Percentiles rank a stretch among this genome's conserved stretches.
phyloP scores from a whole-genome alignment of 37 sponge, comb jelly and placozoan species.

The Lycopodina hypogea region DNA sequence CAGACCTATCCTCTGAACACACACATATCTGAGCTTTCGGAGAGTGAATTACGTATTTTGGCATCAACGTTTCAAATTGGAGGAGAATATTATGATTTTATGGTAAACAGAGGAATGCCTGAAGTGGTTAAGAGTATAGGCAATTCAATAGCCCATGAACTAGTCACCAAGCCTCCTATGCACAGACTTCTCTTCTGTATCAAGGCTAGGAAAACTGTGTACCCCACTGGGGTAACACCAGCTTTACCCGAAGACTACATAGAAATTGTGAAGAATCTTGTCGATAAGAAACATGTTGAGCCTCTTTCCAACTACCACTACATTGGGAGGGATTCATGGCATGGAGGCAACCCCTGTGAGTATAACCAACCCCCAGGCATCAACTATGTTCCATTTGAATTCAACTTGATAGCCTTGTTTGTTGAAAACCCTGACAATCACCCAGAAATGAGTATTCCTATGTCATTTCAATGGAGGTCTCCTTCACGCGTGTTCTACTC shows the following conservation, averaged over 20 bases:
- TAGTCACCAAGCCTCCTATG: too few relatives aligned
- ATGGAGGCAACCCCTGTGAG: neutral
- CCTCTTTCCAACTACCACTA: neutral
- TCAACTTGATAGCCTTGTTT: constrained; percentile 5
- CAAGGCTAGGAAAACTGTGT: neutral
- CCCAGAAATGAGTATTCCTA: neutral
- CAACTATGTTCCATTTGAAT: neutral
- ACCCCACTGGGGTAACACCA: too few relatives aligned
- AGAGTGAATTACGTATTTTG: neutral
- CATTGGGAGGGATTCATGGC: neutral
- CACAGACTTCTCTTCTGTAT: neutral
- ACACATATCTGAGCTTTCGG: neutral
- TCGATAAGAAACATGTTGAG: neutral
- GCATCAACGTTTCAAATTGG: constrained; percentile 8
- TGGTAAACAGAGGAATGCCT: constrained; percentile 7
- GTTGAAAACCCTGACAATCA: neutral
- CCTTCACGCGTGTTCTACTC: neutral
- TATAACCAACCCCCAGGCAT: neutral
- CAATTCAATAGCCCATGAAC: too few relatives aligned
- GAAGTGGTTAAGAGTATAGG: neutral
- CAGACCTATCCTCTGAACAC: neutral
- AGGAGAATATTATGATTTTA: constrained; percentile 6
- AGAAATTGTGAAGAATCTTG: neutral
- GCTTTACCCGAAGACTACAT: neutral
- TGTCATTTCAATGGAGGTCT: neutral